These are phyloP conservation scores for Peromyscus eremicus DNA, from an alignment of 2,797 vertebrate species.

Conservation along the genomic window DNA sequence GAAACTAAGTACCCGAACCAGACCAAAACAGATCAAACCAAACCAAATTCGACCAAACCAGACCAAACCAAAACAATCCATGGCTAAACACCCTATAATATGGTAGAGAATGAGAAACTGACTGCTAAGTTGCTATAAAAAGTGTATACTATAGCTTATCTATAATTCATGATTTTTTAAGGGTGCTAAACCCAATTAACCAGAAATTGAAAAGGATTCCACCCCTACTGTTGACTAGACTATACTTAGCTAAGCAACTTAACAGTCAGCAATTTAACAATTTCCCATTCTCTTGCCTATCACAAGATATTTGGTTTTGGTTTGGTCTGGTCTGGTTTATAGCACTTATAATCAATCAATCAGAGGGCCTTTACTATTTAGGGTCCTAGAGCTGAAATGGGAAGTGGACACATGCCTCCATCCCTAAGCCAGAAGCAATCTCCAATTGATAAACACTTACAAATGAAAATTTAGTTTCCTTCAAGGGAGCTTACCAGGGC, in stretches of 20 bases:
- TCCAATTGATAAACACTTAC: neutral
- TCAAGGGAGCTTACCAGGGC: neutral
- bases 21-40: neutral
- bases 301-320: neutral
- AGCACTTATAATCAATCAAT: neutral
- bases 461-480: neutral
- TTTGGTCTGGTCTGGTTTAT: neutral
- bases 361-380: too few relatives aligned
- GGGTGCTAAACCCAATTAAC: neutral
- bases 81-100: neutral
- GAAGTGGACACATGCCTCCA: too few relatives aligned
- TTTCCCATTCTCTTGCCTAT: neutral
- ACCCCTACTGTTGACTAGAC: too few relatives aligned
- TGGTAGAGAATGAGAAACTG: neutral
- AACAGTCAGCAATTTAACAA: too few relatives aligned
- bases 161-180: neutral
- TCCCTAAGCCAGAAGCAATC: too few relatives aligned
- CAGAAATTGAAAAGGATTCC: neutral
- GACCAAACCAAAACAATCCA: neutral
- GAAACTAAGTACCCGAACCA: neutral
- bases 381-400: too few relatives aligned
- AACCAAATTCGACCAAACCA: neutral
- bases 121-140: neutral
- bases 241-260: too few relatives aligned
- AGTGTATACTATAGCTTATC: neutral